Base-by-base conservation (phyloP, 1,140 invertebrate species). In the Zaprionus kolodkinae region DNA sequence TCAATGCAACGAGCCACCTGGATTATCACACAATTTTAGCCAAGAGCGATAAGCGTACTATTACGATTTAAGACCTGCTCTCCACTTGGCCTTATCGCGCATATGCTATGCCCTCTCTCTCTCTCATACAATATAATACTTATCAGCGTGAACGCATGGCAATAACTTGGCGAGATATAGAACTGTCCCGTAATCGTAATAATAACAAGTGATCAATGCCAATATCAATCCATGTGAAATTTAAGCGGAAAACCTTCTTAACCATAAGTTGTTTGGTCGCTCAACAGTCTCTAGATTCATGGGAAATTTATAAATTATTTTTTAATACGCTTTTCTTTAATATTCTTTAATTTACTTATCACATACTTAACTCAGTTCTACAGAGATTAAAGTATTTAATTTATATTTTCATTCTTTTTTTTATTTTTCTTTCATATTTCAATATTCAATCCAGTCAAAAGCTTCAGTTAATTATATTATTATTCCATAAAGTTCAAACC, bases 11-110 rank as follows among this genome's bases (percentile, higher is more conserved):
- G 35, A 55, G 50, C n/a, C 17, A 21, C n/a, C 35, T 50, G 64
- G 72, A 76, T 70, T 71, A 71, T 64, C 67, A 10, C 52, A 71
- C 40, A 56, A 57, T 62, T 62, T 21, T 3, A 15, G 15, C 15
- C 17, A 12, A 12, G 3, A 10, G 10, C 38, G 12, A 56, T 66
- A 56, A 50, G 25, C 25, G 27, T 9, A 3, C 6, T 50, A 3
- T 12, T 50, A 43, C 25, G 63, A 66, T 45, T 66, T 27, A 17
- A n/a, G 52, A 65, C 35, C 30, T 33, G 36, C 52, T 43, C 40
- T 30, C 33, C 40, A 45, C 38, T 27, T 12, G 43, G 50, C 21
- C 54, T 50, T 67, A 67, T 67, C 64, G 52, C 48, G 52, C 48
- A 55, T 25, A 27, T 54, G 50, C 50, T 54, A 43, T 65, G 6